Evolutionary conservation across 2,888 invertebrate species (phyloP), one percentile per base, ranked within the genome.

Genomic region (Tetramorium bicarinatum): DNA sequence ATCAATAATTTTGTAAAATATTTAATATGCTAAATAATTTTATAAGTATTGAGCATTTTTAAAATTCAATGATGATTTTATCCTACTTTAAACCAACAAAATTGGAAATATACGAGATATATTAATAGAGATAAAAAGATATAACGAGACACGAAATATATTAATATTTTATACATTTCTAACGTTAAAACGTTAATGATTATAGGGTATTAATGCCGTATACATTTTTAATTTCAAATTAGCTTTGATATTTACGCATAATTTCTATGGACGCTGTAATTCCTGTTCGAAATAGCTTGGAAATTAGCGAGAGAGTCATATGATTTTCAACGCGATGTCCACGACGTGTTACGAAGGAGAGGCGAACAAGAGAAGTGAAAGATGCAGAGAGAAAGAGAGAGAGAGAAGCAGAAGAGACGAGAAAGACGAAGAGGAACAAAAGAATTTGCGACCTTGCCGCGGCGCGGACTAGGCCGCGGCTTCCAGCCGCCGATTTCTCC

Each of bases 391-490:
- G 29, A 29, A 0, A 29, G 29, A 18, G 52, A 18, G 44, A 8
- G 54, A 29, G 64, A 82, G 77, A 71, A 59, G 29, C 47, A n/a
- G 69, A 61, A 34, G n/a, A 67, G 59, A 47, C 29, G 66, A 59
- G 77, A 64, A 61, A 76, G 56, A 76, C 38, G 47, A 59, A 59
- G 83, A 79, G 38, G 79, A 80, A 34, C 84, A 75, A 69, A 84
- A 86, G 81, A 86, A 89, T 85, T 84, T 85, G 86, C 88, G 92
- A 87, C 92, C 92, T 92, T 91, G 90, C 85, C 81, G 84, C 82
- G 84, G 85, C 85, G 80, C 82, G 87, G 90, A 91, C 93, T 93
- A 93, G 93, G 87, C 88, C 89, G 83, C 90, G 87, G 82, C 49
- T 83, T 79, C 81, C 77, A 79, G 41, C 54, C 77, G 62, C 52